phyloP scores from a whole-genome alignment of 2,797 vertebrate species.

The Sebastes vulpes region DNA sequence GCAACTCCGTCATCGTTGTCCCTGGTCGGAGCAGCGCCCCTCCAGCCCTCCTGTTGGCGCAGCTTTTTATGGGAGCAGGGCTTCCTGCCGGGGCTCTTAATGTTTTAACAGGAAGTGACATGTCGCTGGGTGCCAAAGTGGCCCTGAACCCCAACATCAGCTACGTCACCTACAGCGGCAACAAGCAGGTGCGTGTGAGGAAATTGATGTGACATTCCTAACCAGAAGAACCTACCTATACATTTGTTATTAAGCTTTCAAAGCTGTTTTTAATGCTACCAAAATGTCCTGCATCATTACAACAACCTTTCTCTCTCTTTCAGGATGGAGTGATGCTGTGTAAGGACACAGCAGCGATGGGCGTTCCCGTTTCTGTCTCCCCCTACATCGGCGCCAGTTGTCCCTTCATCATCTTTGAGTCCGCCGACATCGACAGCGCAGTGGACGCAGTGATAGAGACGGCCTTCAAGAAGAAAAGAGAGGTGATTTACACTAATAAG shows the following conservation, averaged over 20 bases:
- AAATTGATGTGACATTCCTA: background rate
- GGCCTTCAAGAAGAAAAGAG: conserved; percentile 80
- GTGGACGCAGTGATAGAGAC: conserved; percentile 86
- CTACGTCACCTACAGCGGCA: conserved; percentile 87
- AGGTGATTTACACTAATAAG: conserved; percentile 43
- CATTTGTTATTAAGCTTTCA: background rate
- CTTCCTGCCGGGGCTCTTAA: conserved; percentile 88
- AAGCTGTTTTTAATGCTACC: background rate
- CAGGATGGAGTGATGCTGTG: conserved; percentile 86
- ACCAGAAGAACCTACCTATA: too few relatives aligned
- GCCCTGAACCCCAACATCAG: conserved; percentile 77
- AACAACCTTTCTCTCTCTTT: background rate
- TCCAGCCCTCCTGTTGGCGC: conserved; percentile 88
- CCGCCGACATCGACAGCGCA: conserved; percentile 90
- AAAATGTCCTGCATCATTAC: too few relatives aligned
- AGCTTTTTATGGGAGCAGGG: conserved; percentile 86
- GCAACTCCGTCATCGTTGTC: conserved; percentile 89
- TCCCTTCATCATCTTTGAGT: conserved; percentile 89
- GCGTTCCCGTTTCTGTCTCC: conserved; percentile 81
- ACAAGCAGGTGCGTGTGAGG: conserved; percentile 79
- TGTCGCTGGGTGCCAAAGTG: conserved; percentile 73
- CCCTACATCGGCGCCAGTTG: conserved; percentile 76
- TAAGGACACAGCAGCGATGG: conserved; percentile 80
- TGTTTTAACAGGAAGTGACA: conserved; percentile 85
- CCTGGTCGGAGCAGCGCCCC: conserved; percentile 77